Evolutionary conservation across 2,888 invertebrate species (phyloP).

Genomic region (Dryocosmus kuriphilus): DNA sequence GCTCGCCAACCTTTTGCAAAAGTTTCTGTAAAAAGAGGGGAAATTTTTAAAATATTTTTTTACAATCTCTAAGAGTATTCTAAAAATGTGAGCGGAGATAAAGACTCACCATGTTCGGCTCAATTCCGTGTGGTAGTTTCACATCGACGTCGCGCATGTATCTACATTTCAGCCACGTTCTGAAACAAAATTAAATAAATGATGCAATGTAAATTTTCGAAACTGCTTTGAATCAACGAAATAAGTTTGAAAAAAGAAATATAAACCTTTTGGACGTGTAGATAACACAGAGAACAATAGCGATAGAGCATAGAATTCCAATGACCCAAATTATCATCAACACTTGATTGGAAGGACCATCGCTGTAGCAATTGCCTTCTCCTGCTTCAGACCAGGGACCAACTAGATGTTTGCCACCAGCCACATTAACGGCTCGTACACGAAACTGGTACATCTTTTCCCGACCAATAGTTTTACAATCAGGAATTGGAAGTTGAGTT

Average conservation of each 20-base stretch:
- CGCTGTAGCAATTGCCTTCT: slow-evolving; percentile 75
- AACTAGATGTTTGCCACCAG: slow-evolving; percentile 65
- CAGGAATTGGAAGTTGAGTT: slow-evolving; percentile 71
- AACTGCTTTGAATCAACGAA: background rate
- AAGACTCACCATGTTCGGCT: slow-evolving; percentile 73
- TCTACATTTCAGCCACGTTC: slow-evolving; percentile 81
- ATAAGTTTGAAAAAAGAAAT: background rate
- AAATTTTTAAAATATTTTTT: slow-evolving; percentile 7
- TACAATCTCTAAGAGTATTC: background rate
- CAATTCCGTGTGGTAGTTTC: slow-evolving; percentile 84
- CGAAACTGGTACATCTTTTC: slow-evolving; percentile 70
- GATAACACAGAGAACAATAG: slow-evolving; percentile 64
- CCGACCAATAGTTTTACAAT: slow-evolving; percentile 71
- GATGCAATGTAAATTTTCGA: background rate
- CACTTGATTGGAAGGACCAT: slow-evolving; percentile 67
- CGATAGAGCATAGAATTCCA: slow-evolving; percentile 62
- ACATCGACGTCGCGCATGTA: slow-evolving; percentile 85
- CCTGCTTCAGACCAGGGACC: slow-evolving; percentile 77
- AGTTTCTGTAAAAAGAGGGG: slow-evolving; percentile 65
- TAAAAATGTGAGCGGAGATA: background rate
- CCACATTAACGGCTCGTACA: slow-evolving; percentile 76
- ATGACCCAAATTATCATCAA: slow-evolving; percentile 71
- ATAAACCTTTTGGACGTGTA: slow-evolving; percentile 70
- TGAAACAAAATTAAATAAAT: slow-evolving; percentile 67
- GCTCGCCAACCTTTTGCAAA: slow-evolving; percentile 73